Evolutionary conservation across 2,888 invertebrate genomes (phyloP).

Genomic region (Drosophila colorata): DNA sequence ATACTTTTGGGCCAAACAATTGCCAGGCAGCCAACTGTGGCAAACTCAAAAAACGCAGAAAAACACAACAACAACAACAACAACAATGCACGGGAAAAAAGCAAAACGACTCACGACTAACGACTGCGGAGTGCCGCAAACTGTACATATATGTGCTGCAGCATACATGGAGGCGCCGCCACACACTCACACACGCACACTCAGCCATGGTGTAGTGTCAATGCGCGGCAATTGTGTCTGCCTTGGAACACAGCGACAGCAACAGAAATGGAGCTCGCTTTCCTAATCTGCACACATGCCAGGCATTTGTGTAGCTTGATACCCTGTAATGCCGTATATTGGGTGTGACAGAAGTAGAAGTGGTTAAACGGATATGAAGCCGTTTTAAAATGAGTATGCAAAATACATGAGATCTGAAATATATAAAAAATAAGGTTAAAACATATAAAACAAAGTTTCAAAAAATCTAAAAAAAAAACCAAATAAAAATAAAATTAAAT

Average conservation of each 20-base stretch:
- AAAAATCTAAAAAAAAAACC: no score
- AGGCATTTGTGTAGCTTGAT: conserved; percentile 14
- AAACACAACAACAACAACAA: conserved; percentile 33
- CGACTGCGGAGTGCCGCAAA: conserved; percentile 56
- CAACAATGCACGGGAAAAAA: conserved; percentile 18
- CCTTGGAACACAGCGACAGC: conserved; percentile 29
- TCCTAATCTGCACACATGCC: conserved; percentile 37
- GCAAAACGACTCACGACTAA: conserved; percentile 46
- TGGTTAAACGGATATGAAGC: no score
- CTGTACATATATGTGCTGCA: conserved; percentile 33
- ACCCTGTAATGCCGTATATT: conserved; percentile 2
- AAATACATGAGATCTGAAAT: no score
- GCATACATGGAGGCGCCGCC: conserved; percentile 21
- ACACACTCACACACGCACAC: conserved; percentile 1
- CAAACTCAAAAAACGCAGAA: conserved; percentile 46
- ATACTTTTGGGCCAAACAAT: conserved; percentile 76
- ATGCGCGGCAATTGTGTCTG: conserved; percentile 50
- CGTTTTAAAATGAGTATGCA: no score
- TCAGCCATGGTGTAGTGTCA: conserved; percentile 27
- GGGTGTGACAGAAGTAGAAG: no score
- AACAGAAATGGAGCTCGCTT: conserved; percentile 36
- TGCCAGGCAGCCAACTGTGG: conserved; percentile 66
- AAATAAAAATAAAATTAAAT: no score
- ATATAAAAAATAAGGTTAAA: no score
- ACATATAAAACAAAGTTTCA: no score